phyloP scores from a whole-genome alignment of 2,888 invertebrate species.

The Cerastoderma edule region DNA sequence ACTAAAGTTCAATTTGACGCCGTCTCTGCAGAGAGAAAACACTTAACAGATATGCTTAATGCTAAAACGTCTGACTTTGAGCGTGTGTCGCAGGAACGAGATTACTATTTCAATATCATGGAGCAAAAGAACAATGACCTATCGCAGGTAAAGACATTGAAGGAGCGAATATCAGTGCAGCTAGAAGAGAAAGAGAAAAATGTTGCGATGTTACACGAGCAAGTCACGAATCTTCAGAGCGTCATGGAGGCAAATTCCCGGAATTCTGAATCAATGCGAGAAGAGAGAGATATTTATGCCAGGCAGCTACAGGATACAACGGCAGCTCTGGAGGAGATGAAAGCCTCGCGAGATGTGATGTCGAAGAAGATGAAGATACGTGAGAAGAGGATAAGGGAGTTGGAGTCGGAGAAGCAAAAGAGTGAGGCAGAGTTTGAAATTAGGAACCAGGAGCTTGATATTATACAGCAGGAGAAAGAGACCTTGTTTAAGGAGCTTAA shows the following conservation, averaged over 20 bases:
- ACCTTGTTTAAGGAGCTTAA: conserved; percentile 70
- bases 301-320: conserved; percentile 69
- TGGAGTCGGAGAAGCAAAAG: conserved; percentile 71
- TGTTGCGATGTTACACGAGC: conserved; percentile 73
- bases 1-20: conserved; percentile 68
- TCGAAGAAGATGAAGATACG: conserved; percentile 73
- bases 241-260: conserved; percentile 72
- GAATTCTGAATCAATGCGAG: conserved; percentile 67
- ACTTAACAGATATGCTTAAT: conserved; percentile 67
- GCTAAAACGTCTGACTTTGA: conserved; percentile 72
- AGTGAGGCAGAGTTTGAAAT: conserved; percentile 60
- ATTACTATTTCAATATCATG: conserved; percentile 74
- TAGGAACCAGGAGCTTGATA: conserved; percentile 65
- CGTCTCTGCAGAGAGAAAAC: conserved; percentile 68
- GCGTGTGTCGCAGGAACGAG: conserved; percentile 73
- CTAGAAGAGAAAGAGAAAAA: conserved; percentile 80
- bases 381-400: conserved; percentile 71
- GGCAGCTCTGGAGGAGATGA: conserved; percentile 71
- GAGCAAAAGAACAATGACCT: conserved; percentile 78
- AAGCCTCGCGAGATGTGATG: conserved; percentile 67
- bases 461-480: conserved; percentile 73
- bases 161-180: conserved; percentile 74
- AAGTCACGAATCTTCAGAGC: conserved; percentile 72
- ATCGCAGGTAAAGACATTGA: conserved; percentile 65
- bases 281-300: conserved; percentile 74